Evolutionary conservation across 2,888 invertebrate genomes (phyloP), one percentile per base, ranked within the genome.

Genomic region (Actias luna): DNA sequence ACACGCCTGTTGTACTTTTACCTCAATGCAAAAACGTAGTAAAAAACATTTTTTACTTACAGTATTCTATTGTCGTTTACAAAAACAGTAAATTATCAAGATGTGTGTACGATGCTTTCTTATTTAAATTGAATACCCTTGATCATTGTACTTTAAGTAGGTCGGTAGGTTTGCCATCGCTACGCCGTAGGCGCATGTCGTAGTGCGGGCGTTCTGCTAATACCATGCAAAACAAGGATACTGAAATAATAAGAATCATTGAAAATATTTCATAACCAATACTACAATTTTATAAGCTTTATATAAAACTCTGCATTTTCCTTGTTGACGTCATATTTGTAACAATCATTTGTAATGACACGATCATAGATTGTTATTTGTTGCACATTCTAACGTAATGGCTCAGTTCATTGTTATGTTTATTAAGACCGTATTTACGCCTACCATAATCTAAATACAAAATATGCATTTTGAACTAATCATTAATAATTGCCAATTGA

Each of bases 131-230:
- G 50, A 27, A 58, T 42, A 62, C 61, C 52, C 61, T 69, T 67
- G 67, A 61, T 69, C 36, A 59, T 62, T 61, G 65, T 62, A 61
- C 61, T 58, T 57, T 50, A 61, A 63, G 64, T 70, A 66, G 68
- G 70, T 64, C 68, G 64, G 31, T 60, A 52, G 62, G 61, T 61
- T 63, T 69, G 66, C 67, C 66, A 60, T 60, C 29, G 68, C 70
- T 70, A 71, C 70, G 73, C 61, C 63, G 65, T 72, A 72, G 72
- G 63, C 67, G 63, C 64, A 64, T 63, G 60, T 64, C 69, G 69
- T 73, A 73, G 71, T 66, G 42, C 61, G 63, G 65, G 65, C 65
- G 35, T 60, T 60, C 58, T 65, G 65, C 65, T 63, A 63, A 65
- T 14, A 50, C 58, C 27, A 58, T 58, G 46, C 62, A 60, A 62